phyloP scores from a whole-genome alignment of 2,888 invertebrate genomes.

The Gymnoscelis rufifasciata region DNA sequence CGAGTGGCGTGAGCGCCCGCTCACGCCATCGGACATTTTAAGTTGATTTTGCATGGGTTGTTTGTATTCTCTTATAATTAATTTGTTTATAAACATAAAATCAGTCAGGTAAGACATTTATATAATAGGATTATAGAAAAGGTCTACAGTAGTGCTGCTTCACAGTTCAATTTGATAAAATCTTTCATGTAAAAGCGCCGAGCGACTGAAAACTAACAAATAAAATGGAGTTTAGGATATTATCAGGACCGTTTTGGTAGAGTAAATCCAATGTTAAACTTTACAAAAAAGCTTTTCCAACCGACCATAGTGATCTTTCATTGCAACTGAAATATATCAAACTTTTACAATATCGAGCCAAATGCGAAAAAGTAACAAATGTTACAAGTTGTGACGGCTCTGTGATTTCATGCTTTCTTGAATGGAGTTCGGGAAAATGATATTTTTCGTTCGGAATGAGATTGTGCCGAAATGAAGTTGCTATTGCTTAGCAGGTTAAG shows the following conservation, averaged over 20 bases:
- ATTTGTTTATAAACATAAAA: too few relatives aligned
- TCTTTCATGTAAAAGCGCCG: too few relatives aligned
- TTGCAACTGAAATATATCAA: conserved; percentile 42
- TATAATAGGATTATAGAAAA: too few relatives aligned
- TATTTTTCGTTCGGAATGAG: conserved; percentile 11
- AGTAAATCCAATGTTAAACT: neutral
- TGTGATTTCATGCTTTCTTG: conserved; percentile 12
- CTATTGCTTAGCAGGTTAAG: neutral
- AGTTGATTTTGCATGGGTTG: too few relatives aligned
- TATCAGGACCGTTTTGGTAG: neutral
- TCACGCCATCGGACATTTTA: too few relatives aligned
- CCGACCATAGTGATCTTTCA: conserved; percentile 15
- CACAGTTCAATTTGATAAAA: too few relatives aligned
- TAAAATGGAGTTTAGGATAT: neutral
- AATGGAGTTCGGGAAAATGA: conserved; percentile 16
- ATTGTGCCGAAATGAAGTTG: conserved; percentile 2
- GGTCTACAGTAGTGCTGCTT: too few relatives aligned
- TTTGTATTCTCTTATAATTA: too few relatives aligned
- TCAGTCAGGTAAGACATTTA: too few relatives aligned
- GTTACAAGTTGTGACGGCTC: conserved; percentile 11
- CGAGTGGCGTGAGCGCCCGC: too few relatives aligned
- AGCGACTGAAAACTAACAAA: too few relatives aligned
- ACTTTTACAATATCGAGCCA: conserved; percentile 35
- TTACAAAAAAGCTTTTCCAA: conserved; percentile 13
- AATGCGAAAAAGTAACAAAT: conserved; percentile 14